Evolutionary conservation across 1,140 invertebrate genomes (phyloP).

Genomic region (Ruditapes philippinarum): DNA sequence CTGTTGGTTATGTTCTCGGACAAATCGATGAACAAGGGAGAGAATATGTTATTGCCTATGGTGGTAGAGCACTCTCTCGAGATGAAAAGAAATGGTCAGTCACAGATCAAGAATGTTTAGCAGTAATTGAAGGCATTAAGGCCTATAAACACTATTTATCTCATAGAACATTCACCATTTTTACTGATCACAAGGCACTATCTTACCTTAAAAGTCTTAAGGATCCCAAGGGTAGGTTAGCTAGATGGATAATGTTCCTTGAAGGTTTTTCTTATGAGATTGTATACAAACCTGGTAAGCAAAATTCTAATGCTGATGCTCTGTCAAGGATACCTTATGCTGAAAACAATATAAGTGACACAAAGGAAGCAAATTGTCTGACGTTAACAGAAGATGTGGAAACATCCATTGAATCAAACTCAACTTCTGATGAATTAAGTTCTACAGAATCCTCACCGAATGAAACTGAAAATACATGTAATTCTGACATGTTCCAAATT

Average conservation of each 20-base stretch:
- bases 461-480: too few species aligned
- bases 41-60: conserved; percentile 86
- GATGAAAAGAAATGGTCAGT: conserved; percentile 58
- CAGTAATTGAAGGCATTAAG: conserved; percentile 56
- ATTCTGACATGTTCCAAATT: too few species aligned
- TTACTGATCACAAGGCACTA: conserved; percentile 63
- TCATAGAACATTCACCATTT: conserved; percentile 41
- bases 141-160: conserved; percentile 60
- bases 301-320: conserved; percentile 47
- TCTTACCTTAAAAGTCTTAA: conserved; percentile 26
- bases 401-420: neutral
- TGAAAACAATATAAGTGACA: neutral
- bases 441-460: too few species aligned
- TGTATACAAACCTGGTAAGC: neutral
- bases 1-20: conserved; percentile 74
- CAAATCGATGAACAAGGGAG: conserved; percentile 76
- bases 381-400: neutral
- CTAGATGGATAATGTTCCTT: neutral
- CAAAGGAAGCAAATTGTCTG: neutral
- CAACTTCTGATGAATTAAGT: too few species aligned
- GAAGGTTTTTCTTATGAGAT: conserved; percentile 15
- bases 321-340: conserved; percentile 7
- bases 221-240: neutral
- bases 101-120: conserved; percentile 63
- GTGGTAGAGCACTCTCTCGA: conserved; percentile 83